These are phyloP conservation scores for Lasioglossum malachurum DNA, from an alignment of 2,888 invertebrate genomes.

Conservation along the genomic window DNA sequence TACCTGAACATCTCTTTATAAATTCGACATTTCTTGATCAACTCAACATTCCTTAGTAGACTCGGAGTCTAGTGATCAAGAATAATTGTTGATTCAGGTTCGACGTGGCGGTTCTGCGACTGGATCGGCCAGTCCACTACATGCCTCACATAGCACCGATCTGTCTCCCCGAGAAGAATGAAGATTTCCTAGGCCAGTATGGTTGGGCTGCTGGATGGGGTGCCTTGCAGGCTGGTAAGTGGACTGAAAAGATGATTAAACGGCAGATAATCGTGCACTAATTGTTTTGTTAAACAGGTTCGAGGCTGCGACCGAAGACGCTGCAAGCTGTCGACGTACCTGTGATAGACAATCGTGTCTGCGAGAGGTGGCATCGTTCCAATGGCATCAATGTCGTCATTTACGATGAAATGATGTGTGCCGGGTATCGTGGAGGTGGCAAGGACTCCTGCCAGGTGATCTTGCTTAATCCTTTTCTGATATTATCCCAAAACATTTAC, in stretches of 20 bases:
- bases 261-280: not conserved
- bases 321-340: conserved; percentile 97
- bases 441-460: conserved; percentile 90
- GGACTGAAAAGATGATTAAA: not conserved
- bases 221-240: conserved; percentile 89
- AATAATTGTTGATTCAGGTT: conserved; percentile 86
- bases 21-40: too few species aligned
- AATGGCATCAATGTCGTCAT: conserved; percentile 95
- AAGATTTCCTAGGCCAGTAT: conserved; percentile 95
- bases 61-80: not conserved
- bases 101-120: conserved; percentile 94
- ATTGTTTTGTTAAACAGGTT: conserved; percentile 87
- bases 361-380: conserved; percentile 89
- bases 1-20: too few species aligned
- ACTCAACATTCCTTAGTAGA: too few species aligned
- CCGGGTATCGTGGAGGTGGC: conserved; percentile 95
- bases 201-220: conserved; percentile 98
- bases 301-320: conserved; percentile 94
- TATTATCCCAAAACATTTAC: not conserved
- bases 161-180: conserved; percentile 95
- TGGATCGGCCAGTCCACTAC: conserved; percentile 95
- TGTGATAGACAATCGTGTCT: conserved; percentile 94
- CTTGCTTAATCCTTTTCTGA: not conserved
- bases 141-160: conserved; percentile 97
- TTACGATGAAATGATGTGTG: conserved; percentile 98